Evolutionary conservation across 2,113 vertebrate genomes (phyloP), one percentile per base, ranked within the genome.

Genomic region (Elachura formosa): DNA sequence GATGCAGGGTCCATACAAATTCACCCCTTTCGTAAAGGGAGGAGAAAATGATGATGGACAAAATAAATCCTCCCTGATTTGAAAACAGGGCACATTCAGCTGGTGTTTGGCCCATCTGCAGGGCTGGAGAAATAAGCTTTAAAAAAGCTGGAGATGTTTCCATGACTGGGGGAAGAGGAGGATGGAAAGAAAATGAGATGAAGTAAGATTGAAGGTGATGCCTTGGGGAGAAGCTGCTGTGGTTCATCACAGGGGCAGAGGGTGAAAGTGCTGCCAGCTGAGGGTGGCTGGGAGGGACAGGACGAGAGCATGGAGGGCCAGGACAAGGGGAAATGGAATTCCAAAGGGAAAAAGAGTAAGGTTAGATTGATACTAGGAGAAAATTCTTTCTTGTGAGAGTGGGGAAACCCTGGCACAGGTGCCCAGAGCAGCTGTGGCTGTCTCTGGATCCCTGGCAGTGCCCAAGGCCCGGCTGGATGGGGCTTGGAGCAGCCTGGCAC

Each of bases 401-500:
- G 59, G 68, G 12, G 0, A 46, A 49, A 19, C 28, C 33, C 58
- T 41, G 61, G 36, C 71, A 48, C 31, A 46, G 81, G 7, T 73
- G 9, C 40, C 48, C 48, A 55, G 41, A 40, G 81, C 1, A 49
- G 61, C 61, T 56, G 41, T 16, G 82, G 51, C 69, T 75, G 43
- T 31, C 61, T 29, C 71, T 55, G 49, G 21, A 58, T 41, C 36
- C 51, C 51, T 67, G 51, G 43, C 0, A 21, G 26, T 51, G 45
- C 0, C 11, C 62, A 21, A 34, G 43, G 31, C 52, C 36, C 12
- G 62, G 26, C 0, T 85, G 43, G 69, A 40, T 0, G 0, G 28
- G 49, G 10, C 8, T 40, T 1, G 49, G 51, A 76, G 22, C 62
- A 26, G 0, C 26, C 45, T 76, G 45, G 36, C 17, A 4, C 5